phyloP scores from a whole-genome alignment of 2,888 invertebrate species.

The Drosophila quinaria region DNA sequence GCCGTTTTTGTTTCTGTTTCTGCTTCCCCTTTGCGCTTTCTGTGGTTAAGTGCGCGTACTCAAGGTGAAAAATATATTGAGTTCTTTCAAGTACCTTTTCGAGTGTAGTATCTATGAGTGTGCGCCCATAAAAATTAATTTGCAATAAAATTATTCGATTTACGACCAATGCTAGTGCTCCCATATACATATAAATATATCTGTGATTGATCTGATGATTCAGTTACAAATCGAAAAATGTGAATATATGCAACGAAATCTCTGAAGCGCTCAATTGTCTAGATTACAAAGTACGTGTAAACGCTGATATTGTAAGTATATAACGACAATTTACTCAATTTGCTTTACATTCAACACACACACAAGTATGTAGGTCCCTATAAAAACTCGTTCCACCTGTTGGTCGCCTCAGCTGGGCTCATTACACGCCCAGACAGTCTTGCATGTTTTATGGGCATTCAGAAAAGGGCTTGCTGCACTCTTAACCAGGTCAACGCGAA shows the following conservation, averaged over 20 bases:
- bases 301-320: conserved; percentile 32
- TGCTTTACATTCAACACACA: conserved; percentile 3
- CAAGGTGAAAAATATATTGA: conserved; percentile 75
- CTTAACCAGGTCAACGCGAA: conserved; percentile 46
- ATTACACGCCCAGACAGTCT: conserved; percentile 17
- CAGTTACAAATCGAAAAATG: conserved; percentile 18
- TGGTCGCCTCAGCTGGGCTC: conserved; percentile 35
- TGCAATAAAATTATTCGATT: conserved; percentile 67
- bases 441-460: conserved; percentile 20
- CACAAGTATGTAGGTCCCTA: background rate
- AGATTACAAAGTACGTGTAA: conserved; percentile 6
- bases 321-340: conserved; percentile 20
- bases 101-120: conserved; percentile 48
- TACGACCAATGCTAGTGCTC: conserved; percentile 44
- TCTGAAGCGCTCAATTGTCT: conserved; percentile 13
- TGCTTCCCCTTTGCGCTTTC: conserved; percentile 52
- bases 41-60: conserved; percentile 73
- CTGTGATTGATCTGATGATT: conserved; percentile 34
- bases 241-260: conserved; percentile 20
- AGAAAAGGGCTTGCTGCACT: conserved; percentile 46
- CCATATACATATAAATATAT: conserved; percentile 8
- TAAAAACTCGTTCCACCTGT: conserved; percentile 62
- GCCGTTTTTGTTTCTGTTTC: conserved; percentile 37
- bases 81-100: conserved; percentile 69
- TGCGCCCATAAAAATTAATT: conserved; percentile 59